Conservation (phyloP, 1,140 invertebrate genomes). For the Polypedilum vanderplanki region DNA sequence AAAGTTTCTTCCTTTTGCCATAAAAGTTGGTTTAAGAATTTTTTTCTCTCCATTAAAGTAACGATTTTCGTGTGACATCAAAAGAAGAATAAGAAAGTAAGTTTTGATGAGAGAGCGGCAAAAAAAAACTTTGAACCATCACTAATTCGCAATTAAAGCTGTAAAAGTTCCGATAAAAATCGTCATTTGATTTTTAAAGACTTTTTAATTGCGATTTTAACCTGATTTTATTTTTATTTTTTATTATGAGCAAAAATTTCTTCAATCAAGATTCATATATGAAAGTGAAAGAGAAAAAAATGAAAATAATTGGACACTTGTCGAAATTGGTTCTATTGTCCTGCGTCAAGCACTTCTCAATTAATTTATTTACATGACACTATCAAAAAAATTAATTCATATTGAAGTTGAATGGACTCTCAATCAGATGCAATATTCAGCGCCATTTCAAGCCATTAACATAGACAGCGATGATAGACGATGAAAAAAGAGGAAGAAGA, state of each 20-base stretch:
- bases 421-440: not conserved
- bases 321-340: not conserved
- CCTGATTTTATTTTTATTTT: not conserved
- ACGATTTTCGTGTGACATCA: too few species aligned
- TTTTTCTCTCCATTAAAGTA: too few species aligned
- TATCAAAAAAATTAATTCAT: too few species aligned
- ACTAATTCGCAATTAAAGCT: constrained; percentile 1
- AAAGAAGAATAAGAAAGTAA: too few species aligned
- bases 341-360: too few species aligned
- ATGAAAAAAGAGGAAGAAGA: too few species aligned
- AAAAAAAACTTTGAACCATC: not conserved
- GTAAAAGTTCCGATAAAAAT: constrained; percentile 9
- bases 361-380: too few species aligned
- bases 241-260: not conserved
- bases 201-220: constrained; percentile 14
- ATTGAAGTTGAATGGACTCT: too few species aligned
- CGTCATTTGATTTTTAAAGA: not conserved
- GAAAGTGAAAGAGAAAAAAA: too few species aligned
- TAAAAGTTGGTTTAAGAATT: too few species aligned
- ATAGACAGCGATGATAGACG: not conserved
- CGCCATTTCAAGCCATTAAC: not conserved
- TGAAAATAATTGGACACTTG: not conserved
- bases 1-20: too few species aligned
- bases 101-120: not conserved
- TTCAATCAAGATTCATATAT: too few species aligned